phyloP scores from a whole-genome alignment of 2,888 invertebrate species.

The Chrysotoxum bicinctum region DNA sequence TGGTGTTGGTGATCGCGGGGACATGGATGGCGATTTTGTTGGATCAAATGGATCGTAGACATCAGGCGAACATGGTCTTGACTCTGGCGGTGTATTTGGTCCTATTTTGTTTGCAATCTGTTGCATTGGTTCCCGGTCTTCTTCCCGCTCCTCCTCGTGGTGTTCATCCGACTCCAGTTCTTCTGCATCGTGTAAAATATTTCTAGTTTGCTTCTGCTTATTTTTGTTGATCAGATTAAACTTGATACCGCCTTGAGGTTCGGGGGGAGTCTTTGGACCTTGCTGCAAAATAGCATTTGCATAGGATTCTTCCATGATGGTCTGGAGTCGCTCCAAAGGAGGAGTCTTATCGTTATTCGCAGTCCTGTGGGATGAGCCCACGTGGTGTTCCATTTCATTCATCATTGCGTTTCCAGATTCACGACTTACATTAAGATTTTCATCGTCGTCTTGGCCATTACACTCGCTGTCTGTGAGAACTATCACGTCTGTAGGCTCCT shows the following conservation, averaged over 20 bases:
- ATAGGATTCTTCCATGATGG: constrained; percentile 80
- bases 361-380: constrained; percentile 74
- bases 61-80: constrained; percentile 88
- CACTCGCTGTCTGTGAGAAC: constrained; percentile 91
- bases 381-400: constrained; percentile 58
- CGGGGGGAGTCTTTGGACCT: constrained; percentile 89
- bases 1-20: constrained; percentile 80
- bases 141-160: constrained; percentile 37
- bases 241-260: constrained; percentile 84
- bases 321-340: constrained; percentile 75
- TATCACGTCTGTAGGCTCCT: constrained; percentile 91
- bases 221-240: constrained; percentile 84
- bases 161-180: constrained; percentile 58
- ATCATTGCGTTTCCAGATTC: constrained; percentile 73
- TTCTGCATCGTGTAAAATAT: constrained; percentile 84
- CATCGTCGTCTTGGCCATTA: constrained; percentile 80
- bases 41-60: constrained; percentile 96
- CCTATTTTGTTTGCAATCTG: constrained; percentile 83
- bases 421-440: constrained; percentile 75
- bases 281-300: constrained; percentile 81
- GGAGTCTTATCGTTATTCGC: constrained; percentile 77
- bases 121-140: constrained; percentile 67
- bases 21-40: constrained; percentile 86
- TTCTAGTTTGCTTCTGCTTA: constrained; percentile 83
- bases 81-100: constrained; percentile 88